Evolutionary conservation across 2,113 vertebrate genomes (phyloP).

Genomic region (Romanogobio albipinnatus): DNA sequence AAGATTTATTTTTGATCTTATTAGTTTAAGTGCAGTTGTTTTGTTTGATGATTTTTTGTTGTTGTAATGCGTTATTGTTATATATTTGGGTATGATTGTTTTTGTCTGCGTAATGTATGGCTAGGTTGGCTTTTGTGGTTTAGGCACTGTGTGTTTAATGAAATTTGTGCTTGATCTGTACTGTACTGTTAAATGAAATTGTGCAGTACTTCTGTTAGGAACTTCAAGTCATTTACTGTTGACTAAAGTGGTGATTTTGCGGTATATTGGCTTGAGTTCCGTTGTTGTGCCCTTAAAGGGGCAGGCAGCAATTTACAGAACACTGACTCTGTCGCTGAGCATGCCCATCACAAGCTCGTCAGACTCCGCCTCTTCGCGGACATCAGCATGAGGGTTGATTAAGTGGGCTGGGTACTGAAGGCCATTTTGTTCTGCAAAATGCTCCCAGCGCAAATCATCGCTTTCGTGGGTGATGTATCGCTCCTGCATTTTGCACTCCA

Average conservation of each 20-base stretch:
- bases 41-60: not conserved
- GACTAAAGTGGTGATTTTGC: conserved; percentile 16
- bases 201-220: conserved; percentile 33
- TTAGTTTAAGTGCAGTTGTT: not conserved
- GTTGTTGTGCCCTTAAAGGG: conserved; percentile 44
- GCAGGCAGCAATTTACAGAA: conserved; percentile 81
- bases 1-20: not conserved
- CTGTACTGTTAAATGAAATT: conserved; percentile 19
- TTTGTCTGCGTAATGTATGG: conserved; percentile 3
- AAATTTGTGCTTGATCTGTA: conserved; percentile 15
- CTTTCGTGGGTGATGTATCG: conserved; percentile 98
- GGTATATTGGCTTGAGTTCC: conserved; percentile 42
- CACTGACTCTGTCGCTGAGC: conserved; percentile 93
- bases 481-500: conserved; percentile 89
- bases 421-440: conserved; percentile 86
- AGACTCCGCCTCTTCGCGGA: conserved; percentile 73
- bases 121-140: conserved; percentile 29
- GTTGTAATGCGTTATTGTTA: not conserved
- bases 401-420: conserved; percentile 86
- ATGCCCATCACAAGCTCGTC: conserved; percentile 89
- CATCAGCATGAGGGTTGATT: conserved; percentile 69
- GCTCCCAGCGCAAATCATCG: conserved; percentile 92
- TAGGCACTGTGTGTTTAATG: conserved; percentile 44
- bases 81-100: conserved; percentile 18
- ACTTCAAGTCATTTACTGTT: conserved; percentile 15